These are phyloP conservation scores for Drosophila bocqueti DNA, from an alignment of 1,140 invertebrate genomes.

Conservation along the genomic window DNA sequence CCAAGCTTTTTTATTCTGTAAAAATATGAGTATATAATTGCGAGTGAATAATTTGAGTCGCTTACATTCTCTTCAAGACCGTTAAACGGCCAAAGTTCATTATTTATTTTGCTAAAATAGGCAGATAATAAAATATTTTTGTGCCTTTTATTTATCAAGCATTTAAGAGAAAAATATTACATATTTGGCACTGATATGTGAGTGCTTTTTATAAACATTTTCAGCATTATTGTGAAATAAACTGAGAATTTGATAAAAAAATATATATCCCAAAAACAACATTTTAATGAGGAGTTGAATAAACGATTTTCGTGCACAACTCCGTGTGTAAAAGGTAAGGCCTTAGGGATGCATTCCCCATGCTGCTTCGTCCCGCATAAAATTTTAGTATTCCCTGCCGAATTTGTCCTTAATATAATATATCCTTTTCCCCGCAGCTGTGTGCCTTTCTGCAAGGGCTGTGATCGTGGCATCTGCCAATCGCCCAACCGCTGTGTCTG, in stretches of 20 bases:
- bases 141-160: neutral
- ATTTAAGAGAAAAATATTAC: neutral
- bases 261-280: too few relatives aligned
- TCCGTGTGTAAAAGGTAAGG: neutral
- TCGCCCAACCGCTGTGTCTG: conserved; percentile 36
- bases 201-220: neutral
- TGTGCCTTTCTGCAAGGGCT: conserved; percentile 52
- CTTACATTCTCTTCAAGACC: neutral
- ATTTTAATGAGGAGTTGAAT: too few relatives aligned
- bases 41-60: neutral
- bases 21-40: too few relatives aligned
- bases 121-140: neutral
- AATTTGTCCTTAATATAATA: neutral
- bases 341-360: too few relatives aligned
- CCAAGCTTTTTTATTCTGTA: neutral
- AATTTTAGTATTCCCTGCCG: neutral
- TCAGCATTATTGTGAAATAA: too few relatives aligned
- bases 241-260: neutral
- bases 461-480: conserved; percentile 34
- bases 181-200: neutral
- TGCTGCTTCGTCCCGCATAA: too few relatives aligned
- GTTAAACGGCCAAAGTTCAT: neutral
- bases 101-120: neutral
- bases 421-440: conserved; percentile 26
- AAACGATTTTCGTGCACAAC: neutral